Base-by-base conservation (phyloP, 2,797 vertebrate genomes). In the Miichthys miiuy region DNA sequence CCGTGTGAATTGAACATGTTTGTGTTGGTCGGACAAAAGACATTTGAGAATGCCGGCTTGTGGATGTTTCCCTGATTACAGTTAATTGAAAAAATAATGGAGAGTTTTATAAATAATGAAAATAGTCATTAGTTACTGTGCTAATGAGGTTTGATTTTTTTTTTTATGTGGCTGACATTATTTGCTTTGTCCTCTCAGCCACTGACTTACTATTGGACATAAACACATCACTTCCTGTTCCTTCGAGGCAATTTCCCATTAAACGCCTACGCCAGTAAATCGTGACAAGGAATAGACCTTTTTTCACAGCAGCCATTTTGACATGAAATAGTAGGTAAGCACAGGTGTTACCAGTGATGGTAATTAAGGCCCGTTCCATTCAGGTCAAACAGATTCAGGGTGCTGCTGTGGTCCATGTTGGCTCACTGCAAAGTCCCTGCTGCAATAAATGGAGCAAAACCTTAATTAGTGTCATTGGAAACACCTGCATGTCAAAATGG, bases 81-180 rank as follows among this genome's bases (percentile, higher is more conserved):
- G 25, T 68, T 50, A 0, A 23, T 21, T 48, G 17, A 46, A 41
- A 30, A 77, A 42, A 38, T 9, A 30, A 21, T 34, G 5, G n/a
- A 9, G 51, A 21, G 25, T 57, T 72, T 5, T 17, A 62, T 51
- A 9, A 5, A 42, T 58, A 23, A 55, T 42, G 18, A 58, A 76
- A 68, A 63, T 6, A 63, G 23, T n/a, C 27, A 30, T 34, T 50
- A n/a, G 21, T 63, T 34, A 25, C 16, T 17, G 3, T 5, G 46
- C 18, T 48, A 75, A 62, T 74, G 42, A 69, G 64, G 12, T 58
- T 80, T 58, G 50, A 55, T 56, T 69, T 65, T 64, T 23, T 12
- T 14, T 44, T 38, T 38, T 38, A 9, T 56, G 56, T 20, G 14
- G 16, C 20, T 23, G 50, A 47, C 21, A 1, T 9, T 46, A 21